A percentile compares a stretch with the other conserved stretches of the same genome.
phyloP scores from a whole-genome alignment of 1,140 invertebrate genomes.

The Harpegnathos saltator region DNA sequence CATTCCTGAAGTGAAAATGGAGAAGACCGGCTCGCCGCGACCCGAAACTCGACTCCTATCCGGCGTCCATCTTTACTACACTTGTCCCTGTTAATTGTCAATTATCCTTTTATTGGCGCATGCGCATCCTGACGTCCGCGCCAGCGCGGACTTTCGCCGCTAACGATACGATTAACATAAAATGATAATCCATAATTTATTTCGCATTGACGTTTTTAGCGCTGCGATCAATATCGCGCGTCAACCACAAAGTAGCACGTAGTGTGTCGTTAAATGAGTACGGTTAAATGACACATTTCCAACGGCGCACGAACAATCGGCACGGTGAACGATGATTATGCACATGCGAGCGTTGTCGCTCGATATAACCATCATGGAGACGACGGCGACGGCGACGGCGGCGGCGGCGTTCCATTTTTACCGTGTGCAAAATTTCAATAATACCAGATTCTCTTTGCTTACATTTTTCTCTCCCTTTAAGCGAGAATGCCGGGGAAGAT shows the following conservation, averaged over 20 bases:
- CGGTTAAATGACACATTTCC: slow-evolving; percentile 19
- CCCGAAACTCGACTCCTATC: slow-evolving; percentile 54
- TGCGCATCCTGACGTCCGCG: background rate
- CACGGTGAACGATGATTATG: slow-evolving; percentile 34
- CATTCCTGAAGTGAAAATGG: slow-evolving; percentile 74
- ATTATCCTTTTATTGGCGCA: slow-evolving; percentile 35
- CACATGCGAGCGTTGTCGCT: background rate
- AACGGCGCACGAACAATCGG: slow-evolving; percentile 8
- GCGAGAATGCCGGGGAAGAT: slow-evolving; percentile 4
- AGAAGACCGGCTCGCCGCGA: slow-evolving; percentile 18
- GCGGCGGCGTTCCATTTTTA: slow-evolving; percentile 20
- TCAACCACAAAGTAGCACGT: slow-evolving; percentile 10
- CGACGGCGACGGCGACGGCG: background rate
- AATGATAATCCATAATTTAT: slow-evolving; percentile 26
- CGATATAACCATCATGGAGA: slow-evolving; percentile 7
- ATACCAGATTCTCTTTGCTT: slow-evolving; percentile 1
- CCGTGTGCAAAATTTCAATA: slow-evolving; percentile 3
- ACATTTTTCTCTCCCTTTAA: background rate
- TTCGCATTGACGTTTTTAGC: slow-evolving; percentile 16
- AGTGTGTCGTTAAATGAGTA: slow-evolving; percentile 3
- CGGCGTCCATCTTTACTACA: slow-evolving; percentile 6
- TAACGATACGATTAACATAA: slow-evolving; percentile 5
- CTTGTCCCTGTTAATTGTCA: slow-evolving; percentile 31
- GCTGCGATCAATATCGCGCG: background rate
- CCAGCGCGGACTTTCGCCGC: slow-evolving; percentile 8